Evolutionary conservation across 2,797 vertebrate genomes (phyloP).

Genomic region (Myiotriccus ornatus): DNA sequence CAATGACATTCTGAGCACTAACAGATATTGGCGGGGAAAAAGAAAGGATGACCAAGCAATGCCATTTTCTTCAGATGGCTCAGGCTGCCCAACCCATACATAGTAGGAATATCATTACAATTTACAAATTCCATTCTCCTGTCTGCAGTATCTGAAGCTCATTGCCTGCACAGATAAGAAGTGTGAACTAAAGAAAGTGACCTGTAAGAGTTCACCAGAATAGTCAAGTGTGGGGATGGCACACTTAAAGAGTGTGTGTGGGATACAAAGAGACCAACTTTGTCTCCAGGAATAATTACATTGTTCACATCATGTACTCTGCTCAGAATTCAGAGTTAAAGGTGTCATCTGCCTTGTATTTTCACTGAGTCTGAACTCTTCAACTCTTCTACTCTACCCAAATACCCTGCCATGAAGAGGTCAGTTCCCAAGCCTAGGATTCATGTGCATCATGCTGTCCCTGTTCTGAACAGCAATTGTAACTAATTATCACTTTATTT

Average conservation of each 20-base stretch:
- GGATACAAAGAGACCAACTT: neutral
- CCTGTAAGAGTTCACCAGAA: neutral
- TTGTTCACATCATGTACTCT: neutral
- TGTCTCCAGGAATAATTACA: neutral
- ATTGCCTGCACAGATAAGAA: neutral
- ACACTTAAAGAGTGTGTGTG: accelerated
- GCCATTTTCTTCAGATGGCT: neutral
- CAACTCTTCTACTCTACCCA: neutral
- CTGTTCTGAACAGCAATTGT: neutral
- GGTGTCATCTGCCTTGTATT: neutral
- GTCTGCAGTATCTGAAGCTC: neutral
- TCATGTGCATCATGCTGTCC: neutral
- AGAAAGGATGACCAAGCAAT: neutral
- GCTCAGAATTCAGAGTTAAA: neutral
- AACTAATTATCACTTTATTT: neutral
- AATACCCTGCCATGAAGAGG: neutral
- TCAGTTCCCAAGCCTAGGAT: neutral
- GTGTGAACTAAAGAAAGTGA: neutral
- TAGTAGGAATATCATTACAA: neutral
- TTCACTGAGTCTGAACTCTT: neutral
- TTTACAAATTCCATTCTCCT: neutral
- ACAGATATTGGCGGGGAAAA: neutral
- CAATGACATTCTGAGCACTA: neutral
- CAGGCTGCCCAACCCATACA: neutral
- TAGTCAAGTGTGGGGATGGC: neutral